phyloP scores from a whole-genome alignment of 2,888 invertebrate species.

The Melinaea marsaeus region DNA sequence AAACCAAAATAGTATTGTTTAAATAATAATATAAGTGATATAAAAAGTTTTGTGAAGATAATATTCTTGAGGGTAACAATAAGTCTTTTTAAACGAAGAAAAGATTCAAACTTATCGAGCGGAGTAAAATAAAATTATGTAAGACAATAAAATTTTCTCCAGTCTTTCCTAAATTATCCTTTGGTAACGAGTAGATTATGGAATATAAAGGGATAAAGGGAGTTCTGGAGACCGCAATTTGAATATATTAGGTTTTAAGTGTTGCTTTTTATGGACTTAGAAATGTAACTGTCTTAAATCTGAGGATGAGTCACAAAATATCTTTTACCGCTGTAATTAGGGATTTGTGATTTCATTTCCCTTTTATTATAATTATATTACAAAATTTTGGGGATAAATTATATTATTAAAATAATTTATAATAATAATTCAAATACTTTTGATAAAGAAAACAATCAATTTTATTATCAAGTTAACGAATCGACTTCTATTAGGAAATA shows the following conservation, averaged over 20 bases:
- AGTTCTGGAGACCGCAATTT: conserved; percentile 48
- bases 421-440: too few relatives aligned
- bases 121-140: conserved; percentile 10
- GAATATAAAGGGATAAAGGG: conserved; percentile 44
- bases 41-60: not conserved
- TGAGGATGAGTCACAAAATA: conserved; percentile 11
- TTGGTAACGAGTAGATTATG: conserved; percentile 52
- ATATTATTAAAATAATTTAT: too few relatives aligned
- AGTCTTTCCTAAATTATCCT: conserved; percentile 47
- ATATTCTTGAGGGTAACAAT: not conserved
- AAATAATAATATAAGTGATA: too few relatives aligned
- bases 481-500: too few relatives aligned
- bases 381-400: too few relatives aligned
- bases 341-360: not conserved
- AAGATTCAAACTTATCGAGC: conserved; percentile 6
- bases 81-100: conserved; percentile 1
- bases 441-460: too few relatives aligned
- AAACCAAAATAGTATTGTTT: too few relatives aligned
- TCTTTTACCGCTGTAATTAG: conserved; percentile 1
- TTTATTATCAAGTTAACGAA: too few relatives aligned
- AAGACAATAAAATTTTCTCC: conserved; percentile 33
- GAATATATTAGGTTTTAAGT: conserved; percentile 54
- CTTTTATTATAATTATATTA: too few relatives aligned
- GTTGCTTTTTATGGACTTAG: conserved; percentile 38
- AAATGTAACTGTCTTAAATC: conserved; percentile 22